Evolutionary conservation across 2,888 invertebrate species (phyloP), one percentile per base, ranked within the genome.

Genomic region (Portevinia maculata): DNA sequence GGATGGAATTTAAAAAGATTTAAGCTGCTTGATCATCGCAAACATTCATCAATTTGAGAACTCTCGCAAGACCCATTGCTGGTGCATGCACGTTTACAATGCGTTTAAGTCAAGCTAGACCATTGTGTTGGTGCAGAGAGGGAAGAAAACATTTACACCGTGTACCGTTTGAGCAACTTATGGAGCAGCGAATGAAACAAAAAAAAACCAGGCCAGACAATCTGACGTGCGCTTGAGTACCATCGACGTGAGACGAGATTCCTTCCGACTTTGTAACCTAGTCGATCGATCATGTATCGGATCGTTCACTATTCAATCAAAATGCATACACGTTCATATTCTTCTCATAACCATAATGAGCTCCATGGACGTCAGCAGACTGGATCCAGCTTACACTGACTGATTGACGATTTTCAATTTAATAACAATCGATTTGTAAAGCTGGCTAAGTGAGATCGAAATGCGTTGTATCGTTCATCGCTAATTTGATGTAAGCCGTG

Each of bases 351-450:
- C 17, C 64, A 64, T 28, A 13, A 37, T 64, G 24, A 34, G 59
- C 59, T 59, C 50, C 50, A 34, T 62, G 57, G 17, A 62, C 62
- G 55, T 69, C 67, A 67, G 64, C 37, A 41, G 34, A 11, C 37
- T 76, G 55, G 17, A 70, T 37, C 52, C 44, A 53, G 57, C 52
- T 67, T 60, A 78, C n/a, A n/a, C n/a, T n/a, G 70, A 55, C 83
- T 78, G 83, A 83, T 78, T 83, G 83, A 83, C 83, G 83, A 83
- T 83, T 83, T 83, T 83, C 78, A 73, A 78, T 83, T 78, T 83
- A 83, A 83, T 83, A 73, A 69, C 78, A 67, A 83, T 67, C 55
- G 71, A 57, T 83, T 60, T 79, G 52, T 57, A 37, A 67, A 73
- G 59, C 46, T 57, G 37, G 55, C 65, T 60, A 32, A 46, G 17